phyloP scores from a whole-genome alignment of 2,888 invertebrate species.

The Lasioglossum malachurum region DNA sequence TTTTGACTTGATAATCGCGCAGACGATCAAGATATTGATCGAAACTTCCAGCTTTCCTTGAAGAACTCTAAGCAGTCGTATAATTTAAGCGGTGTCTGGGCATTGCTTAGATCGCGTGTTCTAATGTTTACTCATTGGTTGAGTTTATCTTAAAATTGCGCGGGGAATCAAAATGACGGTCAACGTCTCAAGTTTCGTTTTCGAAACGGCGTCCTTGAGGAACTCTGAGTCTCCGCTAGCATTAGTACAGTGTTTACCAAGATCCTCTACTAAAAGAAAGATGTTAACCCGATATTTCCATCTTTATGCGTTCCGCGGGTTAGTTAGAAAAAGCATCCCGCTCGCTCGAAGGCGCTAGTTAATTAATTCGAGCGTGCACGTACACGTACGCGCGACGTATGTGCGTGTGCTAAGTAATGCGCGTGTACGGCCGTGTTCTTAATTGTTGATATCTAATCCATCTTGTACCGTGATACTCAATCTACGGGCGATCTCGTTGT shows the following conservation, averaged over 20 bases:
- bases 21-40: background rate
- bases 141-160: too few relatives aligned
- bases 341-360: background rate
- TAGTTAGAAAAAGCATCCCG: background rate
- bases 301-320: slow-evolving; percentile 15
- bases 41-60: background rate
- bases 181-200: background rate
- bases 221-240: background rate
- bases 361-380: slow-evolving; percentile 33
- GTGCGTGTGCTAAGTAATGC: slow-evolving; percentile 13
- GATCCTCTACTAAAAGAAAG: background rate
- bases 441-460: slow-evolving; percentile 66
- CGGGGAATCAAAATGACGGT: too few relatives aligned
- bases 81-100: background rate
- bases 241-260: background rate
- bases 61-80: background rate
- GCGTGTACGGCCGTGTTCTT: slow-evolving; percentile 44
- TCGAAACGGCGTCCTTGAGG: background rate
- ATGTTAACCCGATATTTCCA: background rate
- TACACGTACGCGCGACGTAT: background rate
- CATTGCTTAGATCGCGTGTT: background rate
- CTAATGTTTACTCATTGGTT: too few relatives aligned
- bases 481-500: background rate
- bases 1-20: background rate
- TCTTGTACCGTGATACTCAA: slow-evolving; percentile 33